Evolutionary conservation across 2,888 invertebrate genomes (phyloP).

Genomic region (Eupithecia inturbata): DNA sequence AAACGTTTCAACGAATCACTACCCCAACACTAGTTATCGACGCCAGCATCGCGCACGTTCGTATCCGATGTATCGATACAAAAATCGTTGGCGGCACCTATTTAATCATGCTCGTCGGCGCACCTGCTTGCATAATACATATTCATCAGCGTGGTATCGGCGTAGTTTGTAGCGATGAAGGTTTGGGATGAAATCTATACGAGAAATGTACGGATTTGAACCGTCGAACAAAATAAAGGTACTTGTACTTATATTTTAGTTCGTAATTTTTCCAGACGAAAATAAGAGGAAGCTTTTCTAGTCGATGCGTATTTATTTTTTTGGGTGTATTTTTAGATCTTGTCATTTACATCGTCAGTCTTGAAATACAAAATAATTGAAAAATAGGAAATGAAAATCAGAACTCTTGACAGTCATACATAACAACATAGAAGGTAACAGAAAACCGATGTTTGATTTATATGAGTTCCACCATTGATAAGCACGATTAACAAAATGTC

Average conservation of each 20-base stretch:
- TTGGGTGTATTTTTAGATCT: no score
- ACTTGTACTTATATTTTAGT: no score
- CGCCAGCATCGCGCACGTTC: conserved; percentile 44
- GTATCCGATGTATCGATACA: conserved; percentile 65
- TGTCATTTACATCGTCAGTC: no score
- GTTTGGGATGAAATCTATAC: conserved; percentile 52
- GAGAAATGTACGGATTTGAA: background rate
- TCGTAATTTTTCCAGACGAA: no score
- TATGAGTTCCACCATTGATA: conserved; percentile 15
- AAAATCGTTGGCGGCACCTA: conserved; percentile 79
- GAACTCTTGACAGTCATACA: conserved; percentile 1
- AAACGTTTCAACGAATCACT: background rate
- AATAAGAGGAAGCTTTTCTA: no score
- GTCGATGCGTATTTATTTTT: no score
- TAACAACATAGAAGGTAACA: conserved; percentile 16
- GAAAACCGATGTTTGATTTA: conserved; percentile 32
- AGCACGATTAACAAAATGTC: background rate
- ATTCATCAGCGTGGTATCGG: conserved; percentile 77
- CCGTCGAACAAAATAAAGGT: background rate
- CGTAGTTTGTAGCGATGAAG: conserved; percentile 73
- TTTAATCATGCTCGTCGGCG: conserved; percentile 72
- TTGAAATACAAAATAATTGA: background rate
- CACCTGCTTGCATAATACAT: conserved; percentile 82
- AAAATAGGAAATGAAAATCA: background rate
- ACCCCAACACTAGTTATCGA: conserved; percentile 50